A percentile compares a stretch with the other conserved stretches of the same genome.
Evolutionary conservation across 2,113 vertebrate species (phyloP).

Genomic region (Pluvialis apricaria): DNA sequence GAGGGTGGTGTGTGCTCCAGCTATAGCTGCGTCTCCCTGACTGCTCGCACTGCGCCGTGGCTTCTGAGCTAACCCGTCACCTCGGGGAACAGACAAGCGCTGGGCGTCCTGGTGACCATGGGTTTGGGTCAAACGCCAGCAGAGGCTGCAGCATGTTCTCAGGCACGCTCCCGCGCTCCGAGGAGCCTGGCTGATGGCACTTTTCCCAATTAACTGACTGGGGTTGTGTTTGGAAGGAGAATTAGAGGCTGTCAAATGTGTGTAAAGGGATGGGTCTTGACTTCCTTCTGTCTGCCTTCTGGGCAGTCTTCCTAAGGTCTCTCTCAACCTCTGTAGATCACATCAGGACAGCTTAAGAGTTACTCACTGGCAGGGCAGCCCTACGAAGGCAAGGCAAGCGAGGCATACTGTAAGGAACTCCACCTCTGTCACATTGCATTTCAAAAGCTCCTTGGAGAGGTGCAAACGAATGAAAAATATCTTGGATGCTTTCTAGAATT

Average conservation of each 20-base stretch:
- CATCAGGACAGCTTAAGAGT: background rate
- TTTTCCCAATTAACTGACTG: background rate
- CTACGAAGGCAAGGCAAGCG: background rate
- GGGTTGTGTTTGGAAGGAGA: background rate
- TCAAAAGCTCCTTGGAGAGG: background rate
- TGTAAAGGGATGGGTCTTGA: background rate
- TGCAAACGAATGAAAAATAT: background rate
- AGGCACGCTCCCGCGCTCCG: rapidly evolving
- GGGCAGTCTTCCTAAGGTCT: background rate
- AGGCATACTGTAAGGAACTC: background rate
- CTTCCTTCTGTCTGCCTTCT: background rate
- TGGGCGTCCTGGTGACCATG: background rate
- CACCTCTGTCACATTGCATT: background rate
- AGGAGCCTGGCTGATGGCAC: background rate
- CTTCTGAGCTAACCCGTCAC: background rate
- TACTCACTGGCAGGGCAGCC: background rate
- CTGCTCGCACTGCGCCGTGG: rapidly evolving
- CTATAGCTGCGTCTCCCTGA: background rate
- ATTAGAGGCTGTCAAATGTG: background rate
- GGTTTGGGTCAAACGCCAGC: background rate
- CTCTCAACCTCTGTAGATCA: background rate
- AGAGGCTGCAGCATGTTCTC: background rate
- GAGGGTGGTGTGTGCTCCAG: background rate
- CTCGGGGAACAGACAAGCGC: background rate
- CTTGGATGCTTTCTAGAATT: background rate